phyloP scores from a whole-genome alignment of 2,888 invertebrate species.

The Cyclophora albipunctata region DNA sequence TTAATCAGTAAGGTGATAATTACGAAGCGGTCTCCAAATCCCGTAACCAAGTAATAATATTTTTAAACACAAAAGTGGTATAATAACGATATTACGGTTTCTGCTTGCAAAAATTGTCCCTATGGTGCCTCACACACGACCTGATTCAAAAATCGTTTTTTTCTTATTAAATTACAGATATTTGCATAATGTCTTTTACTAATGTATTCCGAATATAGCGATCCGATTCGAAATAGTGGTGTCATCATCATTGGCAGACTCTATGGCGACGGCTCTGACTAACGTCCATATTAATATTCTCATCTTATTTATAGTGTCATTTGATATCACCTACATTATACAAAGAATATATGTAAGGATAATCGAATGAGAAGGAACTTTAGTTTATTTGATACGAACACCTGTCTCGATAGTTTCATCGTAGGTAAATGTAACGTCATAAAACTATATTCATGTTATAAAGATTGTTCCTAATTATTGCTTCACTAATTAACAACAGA shows the following conservation, averaged over 20 bases:
- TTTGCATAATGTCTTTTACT: conserved; percentile 39
- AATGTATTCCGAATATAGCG: conserved; percentile 35
- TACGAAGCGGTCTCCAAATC: no score
- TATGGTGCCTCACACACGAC: conserved; percentile 22
- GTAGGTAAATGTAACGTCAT: no score
- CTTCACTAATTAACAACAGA: no score
- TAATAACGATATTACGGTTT: no score
- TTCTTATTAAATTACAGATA: conserved; percentile 23
- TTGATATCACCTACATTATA: conserved; percentile 6
- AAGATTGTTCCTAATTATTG: no score
- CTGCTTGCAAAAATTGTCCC: conserved; percentile 14
- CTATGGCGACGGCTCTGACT: conserved; percentile 36
- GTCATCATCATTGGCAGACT: conserved; percentile 43
- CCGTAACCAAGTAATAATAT: no score
- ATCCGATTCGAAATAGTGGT: conserved; percentile 37
- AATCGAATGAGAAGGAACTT: neutral
- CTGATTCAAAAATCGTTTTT: conserved; percentile 18
- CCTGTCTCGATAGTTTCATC: no score
- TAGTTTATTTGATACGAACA: no score
- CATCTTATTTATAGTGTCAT: conserved; percentile 33
- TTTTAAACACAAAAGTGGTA: no score
- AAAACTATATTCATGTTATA: no score
- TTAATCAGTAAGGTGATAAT: no score
- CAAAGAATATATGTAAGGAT: neutral
- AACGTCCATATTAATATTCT: conserved; percentile 6